Evolutionary conservation across 2,888 invertebrate species (phyloP).

Genomic region (Helleia helle): DNA sequence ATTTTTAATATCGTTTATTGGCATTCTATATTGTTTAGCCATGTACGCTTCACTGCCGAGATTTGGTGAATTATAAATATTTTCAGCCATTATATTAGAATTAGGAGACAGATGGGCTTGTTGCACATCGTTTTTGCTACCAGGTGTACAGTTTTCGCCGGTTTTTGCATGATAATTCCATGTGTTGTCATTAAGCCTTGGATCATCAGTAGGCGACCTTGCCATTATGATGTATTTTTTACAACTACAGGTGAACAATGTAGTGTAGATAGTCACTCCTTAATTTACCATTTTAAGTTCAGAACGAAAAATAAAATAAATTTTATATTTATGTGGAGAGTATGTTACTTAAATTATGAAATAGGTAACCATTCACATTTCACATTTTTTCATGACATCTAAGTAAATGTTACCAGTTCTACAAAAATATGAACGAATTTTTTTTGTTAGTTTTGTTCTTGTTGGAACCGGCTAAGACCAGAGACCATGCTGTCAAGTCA

Average conservation of each 20-base stretch:
- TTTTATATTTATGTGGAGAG: background rate
- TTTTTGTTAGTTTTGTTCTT: no score
- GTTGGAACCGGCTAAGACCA: no score
- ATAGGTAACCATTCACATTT: constrained; percentile 6
- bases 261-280: constrained; percentile 7
- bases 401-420: no score
- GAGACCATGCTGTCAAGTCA: no score
- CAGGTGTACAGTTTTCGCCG: constrained; percentile 50
- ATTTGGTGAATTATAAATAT: constrained; percentile 47
- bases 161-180: constrained; percentile 62
- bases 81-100: constrained; percentile 41
- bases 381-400: background rate
- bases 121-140: constrained; percentile 45
- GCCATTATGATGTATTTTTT: constrained; percentile 58
- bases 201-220: constrained; percentile 69
- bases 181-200: constrained; percentile 61
- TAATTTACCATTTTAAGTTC: constrained; percentile 14
- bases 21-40: constrained; percentile 53
- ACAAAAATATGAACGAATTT: no score
- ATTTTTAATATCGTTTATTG: constrained; percentile 38
- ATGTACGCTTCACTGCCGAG: constrained; percentile 52
- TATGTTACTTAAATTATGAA: background rate
- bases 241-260: background rate
- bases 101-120: constrained; percentile 39
- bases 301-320: background rate